These are phyloP conservation scores for Bombyx mori DNA, from an alignment of 1,140 invertebrate species.

Conservation along the genomic window ASM3026992v2 NC_085112.1:7730001-7730500, in stretches of 20 bases:
- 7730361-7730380: too few species aligned
- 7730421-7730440: conserved; percentile 48
- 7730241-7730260: too few species aligned
- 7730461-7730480: conserved; percentile 48
- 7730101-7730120: conserved; percentile 41
- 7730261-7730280: too few species aligned
- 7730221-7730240: too few species aligned
- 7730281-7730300: too few species aligned
- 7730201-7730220: too few species aligned
- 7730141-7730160: conserved; percentile 56
- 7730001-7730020: conserved; percentile 92
- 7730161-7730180: conserved; percentile 63
- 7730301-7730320: too few species aligned
- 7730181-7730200: background rate
- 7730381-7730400: background rate
- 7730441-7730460: conserved; percentile 45
- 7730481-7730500: conserved; percentile 49
- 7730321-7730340: too few species aligned
- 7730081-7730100: conserved; percentile 65
- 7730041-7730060: conserved; percentile 44
- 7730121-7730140: conserved; percentile 55
- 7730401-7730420: conserved; percentile 4
- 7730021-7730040: conserved; percentile 69
- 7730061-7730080: conserved; percentile 68
- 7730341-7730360: too few species aligned